phyloP scores from a whole-genome alignment of 2,113 vertebrate species.

The Himantopus leucocephalus region DNA sequence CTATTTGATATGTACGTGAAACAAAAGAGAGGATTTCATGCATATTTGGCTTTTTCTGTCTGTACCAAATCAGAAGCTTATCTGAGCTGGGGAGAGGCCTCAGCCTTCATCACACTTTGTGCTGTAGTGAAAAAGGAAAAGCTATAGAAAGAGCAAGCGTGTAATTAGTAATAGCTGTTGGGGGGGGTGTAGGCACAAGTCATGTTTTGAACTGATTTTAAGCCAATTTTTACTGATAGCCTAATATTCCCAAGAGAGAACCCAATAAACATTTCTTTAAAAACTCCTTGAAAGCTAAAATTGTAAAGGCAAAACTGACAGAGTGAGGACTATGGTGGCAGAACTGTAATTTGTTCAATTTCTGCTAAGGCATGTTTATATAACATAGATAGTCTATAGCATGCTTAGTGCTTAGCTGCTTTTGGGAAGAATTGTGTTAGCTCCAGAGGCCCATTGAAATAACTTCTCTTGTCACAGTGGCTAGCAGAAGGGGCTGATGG shows the following conservation, averaged over 20 bases:
- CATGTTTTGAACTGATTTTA: not conserved
- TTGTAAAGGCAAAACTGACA: slow-evolving; percentile 21
- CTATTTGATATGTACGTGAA: not conserved
- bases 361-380: not conserved
- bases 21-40: not conserved
- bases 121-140: not conserved
- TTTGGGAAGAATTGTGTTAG: not conserved
- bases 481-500: not conserved
- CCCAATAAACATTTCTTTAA: not conserved
- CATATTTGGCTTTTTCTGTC: not conserved
- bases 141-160: not conserved
- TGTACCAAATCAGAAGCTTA: not conserved
- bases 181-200: not conserved
- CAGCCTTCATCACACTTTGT: not conserved
- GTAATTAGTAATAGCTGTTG: not conserved
- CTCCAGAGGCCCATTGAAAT: not conserved
- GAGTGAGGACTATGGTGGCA: not conserved
- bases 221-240: not conserved
- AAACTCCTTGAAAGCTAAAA: not conserved
- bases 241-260: not conserved
- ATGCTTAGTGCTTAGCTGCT: not conserved
- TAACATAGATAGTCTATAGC: not conserved
- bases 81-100: not conserved
- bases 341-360: slow-evolving; percentile 23
- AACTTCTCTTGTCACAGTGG: not conserved